phyloP scores from a whole-genome alignment of 2,113 vertebrate genomes.

The human region DNA sequence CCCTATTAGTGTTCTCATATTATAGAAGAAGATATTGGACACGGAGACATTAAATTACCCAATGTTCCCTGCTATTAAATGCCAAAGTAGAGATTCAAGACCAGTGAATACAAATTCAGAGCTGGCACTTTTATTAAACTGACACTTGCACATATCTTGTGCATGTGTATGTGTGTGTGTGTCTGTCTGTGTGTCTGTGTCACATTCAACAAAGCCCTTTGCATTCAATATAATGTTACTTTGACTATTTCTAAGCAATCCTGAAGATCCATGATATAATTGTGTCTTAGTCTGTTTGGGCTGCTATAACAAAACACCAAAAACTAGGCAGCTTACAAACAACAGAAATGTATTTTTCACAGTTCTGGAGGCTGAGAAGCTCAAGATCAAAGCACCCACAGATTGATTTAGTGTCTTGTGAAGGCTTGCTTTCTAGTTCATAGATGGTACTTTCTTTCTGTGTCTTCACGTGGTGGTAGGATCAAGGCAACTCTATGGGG shows the following conservation, averaged over 20 bases:
- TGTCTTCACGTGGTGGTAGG: not conserved
- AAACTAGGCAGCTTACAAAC: not conserved
- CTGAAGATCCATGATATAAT: not conserved
- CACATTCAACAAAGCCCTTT: not conserved
- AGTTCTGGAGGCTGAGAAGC: not conserved
- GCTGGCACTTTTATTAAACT: not conserved
- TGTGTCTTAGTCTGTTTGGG: not conserved
- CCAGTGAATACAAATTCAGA: not conserved
- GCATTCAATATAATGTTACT: not conserved
- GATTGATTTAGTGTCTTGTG: not conserved
- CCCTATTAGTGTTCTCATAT: not conserved
- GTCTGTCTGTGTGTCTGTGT: not conserved
- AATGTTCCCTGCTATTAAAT: not conserved
- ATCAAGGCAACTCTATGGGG: not conserved
- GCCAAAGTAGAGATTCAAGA: not conserved
- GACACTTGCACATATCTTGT: not conserved
- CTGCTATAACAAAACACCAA: not conserved
- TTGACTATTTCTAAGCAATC: not conserved
- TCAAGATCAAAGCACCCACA: not conserved
- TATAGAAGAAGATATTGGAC: not conserved
- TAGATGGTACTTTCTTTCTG: not conserved
- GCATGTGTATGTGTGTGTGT: not conserved
- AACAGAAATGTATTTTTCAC: not conserved
- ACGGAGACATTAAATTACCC: not conserved
- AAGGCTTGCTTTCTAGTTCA: not conserved